Percentiles rank a stretch among this genome's conserved stretches.
Conservation (phyloP, 1,140 invertebrate species). For the Drosophila pseudoananassae region DNA sequence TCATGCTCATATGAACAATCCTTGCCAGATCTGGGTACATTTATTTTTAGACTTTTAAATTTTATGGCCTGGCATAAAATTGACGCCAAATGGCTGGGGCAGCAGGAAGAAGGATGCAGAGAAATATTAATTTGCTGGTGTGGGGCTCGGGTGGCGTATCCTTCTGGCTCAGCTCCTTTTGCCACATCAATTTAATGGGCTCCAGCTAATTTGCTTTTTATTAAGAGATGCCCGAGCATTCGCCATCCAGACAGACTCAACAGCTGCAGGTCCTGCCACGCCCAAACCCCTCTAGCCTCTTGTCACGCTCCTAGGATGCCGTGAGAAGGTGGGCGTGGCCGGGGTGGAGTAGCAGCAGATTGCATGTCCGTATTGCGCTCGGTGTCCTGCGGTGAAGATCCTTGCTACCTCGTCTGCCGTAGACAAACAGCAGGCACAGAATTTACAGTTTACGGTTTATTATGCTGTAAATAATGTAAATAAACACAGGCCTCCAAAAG, state of each 20-base stretch:
- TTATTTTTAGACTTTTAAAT: conserved; percentile 55
- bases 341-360: conserved; percentile 1
- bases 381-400: conserved; percentile 17
- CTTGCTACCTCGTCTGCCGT: conserved; percentile 21
- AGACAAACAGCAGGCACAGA: conserved; percentile 43
- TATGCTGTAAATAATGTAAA: conserved; percentile 68
- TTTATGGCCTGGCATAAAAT: conserved; percentile 63
- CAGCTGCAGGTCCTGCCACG: conserved; percentile 4
- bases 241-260: conserved; percentile 18
- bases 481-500: conserved; percentile 25
- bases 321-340: conserved; percentile 14
- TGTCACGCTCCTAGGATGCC: conserved; percentile 1
- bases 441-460: conserved; percentile 55
- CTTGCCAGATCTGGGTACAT: conserved; percentile 32
- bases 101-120: conserved; percentile 1
- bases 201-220: conserved; percentile 77
- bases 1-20: conserved; percentile 58
- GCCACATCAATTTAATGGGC: conserved; percentile 72
- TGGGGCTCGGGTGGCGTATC: neutral
- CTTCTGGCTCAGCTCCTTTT: conserved; percentile 19
- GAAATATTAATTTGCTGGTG: conserved; percentile 43
- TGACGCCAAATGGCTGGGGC: conserved; percentile 32
- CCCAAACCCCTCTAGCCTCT: neutral
- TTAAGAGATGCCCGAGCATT: conserved; percentile 53
- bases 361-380: conserved; percentile 21